phyloP scores from a whole-genome alignment of 92 coral and sea anemone genomes.

The Metridium senile region DNA sequence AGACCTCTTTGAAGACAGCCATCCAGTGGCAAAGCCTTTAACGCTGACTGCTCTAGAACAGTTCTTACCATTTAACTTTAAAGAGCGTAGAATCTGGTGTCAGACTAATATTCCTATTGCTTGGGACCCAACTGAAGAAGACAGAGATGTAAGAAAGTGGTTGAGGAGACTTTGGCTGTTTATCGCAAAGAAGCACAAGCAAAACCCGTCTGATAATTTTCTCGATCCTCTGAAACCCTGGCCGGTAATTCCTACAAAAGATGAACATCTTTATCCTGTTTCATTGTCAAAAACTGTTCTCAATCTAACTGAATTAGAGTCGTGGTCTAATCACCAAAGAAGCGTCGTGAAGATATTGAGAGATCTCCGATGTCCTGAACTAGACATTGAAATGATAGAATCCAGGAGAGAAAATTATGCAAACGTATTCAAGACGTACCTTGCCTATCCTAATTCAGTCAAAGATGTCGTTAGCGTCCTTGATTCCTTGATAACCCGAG shows the following conservation, averaged over 20 bases:
- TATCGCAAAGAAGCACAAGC: constrained; percentile 30
- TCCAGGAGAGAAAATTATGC: constrained; percentile 17
- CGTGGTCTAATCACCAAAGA: constrained; percentile 54
- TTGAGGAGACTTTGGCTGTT: constrained; percentile 68
- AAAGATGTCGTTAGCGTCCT: constrained; percentile 67
- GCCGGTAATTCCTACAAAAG: constrained; percentile 78
- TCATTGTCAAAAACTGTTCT: constrained; percentile 74
- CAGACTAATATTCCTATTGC: constrained; percentile 29
- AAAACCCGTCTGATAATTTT: constrained; percentile 18
- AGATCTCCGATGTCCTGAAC: constrained; percentile 56
- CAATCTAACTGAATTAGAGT: constrained; percentile 48
- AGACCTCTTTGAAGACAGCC: not conserved
- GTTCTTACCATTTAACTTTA: constrained; percentile 40
- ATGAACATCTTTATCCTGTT: constrained; percentile 55
- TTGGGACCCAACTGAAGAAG: constrained; percentile 55
- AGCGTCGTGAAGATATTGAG: constrained; percentile 38
- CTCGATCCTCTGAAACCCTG: constrained; percentile 65
- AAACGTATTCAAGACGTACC: constrained; percentile 53
- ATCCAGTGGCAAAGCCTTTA: constrained; percentile 49
- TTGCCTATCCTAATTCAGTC: constrained; percentile 68
- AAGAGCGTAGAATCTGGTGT: constrained; percentile 39
- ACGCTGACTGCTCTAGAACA: constrained; percentile 46
- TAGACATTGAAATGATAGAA: constrained; percentile 44
- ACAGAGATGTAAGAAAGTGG: constrained; percentile 53
- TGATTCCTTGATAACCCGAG: constrained; percentile 45